A percentile compares a stretch with the other conserved stretches of the same genome.
phyloP scores from a whole-genome alignment of 1,140 invertebrate species.

The Cotesia vestalis region DNA sequence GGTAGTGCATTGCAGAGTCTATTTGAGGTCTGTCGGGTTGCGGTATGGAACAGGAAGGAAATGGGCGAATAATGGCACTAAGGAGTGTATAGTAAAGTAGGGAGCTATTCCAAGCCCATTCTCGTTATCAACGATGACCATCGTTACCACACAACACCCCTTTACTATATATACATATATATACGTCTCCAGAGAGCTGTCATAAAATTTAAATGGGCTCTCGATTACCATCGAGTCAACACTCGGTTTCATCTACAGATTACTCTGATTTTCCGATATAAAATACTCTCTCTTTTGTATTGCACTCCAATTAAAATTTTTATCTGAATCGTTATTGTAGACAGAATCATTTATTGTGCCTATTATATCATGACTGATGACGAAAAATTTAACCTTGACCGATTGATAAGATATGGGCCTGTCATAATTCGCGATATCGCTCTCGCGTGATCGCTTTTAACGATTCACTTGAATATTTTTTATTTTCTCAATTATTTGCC shows the following conservation, averaged over 20 bases:
- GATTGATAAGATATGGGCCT: conserved; percentile 28
- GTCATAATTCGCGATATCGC: conserved; percentile 33
- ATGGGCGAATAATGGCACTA: conserved; percentile 2
- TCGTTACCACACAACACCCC: conserved; percentile 8
- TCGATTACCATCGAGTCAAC: conserved; percentile 1
- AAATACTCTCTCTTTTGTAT: no score
- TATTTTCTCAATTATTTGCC: background rate
- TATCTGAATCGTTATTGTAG: no score
- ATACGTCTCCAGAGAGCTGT: background rate
- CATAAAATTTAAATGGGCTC: conserved; percentile 20
- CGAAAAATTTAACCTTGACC: conserved; percentile 34
- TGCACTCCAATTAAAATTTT: no score
- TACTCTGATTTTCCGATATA: background rate
- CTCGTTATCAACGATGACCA: conserved; percentile 24
- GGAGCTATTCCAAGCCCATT: conserved; percentile 2
- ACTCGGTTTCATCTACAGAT: conserved; percentile 1
- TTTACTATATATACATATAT: background rate
- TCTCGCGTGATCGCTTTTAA: conserved; percentile 27
- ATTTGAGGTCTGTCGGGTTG: conserved; percentile 4
- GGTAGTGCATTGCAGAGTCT: background rate
- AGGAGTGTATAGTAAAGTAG: background rate
- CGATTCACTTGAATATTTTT: background rate
- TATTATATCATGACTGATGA: background rate
- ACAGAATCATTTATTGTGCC: no score
- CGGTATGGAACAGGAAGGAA: conserved; percentile 7